Conservation (phyloP, 2,797 vertebrate genomes). For the Gila robusta region DNA sequence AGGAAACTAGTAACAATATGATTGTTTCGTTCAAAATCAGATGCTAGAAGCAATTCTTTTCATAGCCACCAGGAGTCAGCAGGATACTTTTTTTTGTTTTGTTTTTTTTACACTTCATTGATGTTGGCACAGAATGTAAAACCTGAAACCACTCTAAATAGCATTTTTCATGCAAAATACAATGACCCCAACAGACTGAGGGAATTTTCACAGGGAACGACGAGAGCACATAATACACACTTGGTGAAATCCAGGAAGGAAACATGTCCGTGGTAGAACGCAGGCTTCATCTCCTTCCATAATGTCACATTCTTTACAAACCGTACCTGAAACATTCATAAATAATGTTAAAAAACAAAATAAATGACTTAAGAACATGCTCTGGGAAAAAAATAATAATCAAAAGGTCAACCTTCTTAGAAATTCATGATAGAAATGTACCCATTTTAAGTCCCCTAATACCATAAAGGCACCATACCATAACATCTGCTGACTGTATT, state of each 20-base stretch:
- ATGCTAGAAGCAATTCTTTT: not conserved
- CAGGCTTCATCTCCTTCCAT: constrained; percentile 98
- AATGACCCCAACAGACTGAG: constrained; percentile 11
- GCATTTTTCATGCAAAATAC: constrained; percentile 13
- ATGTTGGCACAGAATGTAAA: constrained; percentile 10
- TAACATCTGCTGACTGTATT: not conserved
- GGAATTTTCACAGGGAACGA: not conserved
- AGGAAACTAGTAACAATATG: not conserved
- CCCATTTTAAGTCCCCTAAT: not conserved
- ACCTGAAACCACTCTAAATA: constrained; percentile 17
- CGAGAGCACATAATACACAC: constrained; percentile 62
- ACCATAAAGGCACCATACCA: not conserved
- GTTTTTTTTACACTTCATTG: not conserved
- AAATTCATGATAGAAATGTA: not conserved
- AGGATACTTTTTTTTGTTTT: not conserved
- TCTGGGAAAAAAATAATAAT: not conserved
- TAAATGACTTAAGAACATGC: not conserved
- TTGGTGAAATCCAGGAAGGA: constrained; percentile 94
- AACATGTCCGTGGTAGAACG: constrained; percentile 96
- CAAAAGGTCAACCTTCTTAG: not conserved
- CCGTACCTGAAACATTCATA: constrained; percentile 72
- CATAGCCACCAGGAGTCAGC: constrained; percentile 43
- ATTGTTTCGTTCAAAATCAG: not conserved
- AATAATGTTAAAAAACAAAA: not conserved
- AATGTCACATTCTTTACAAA: constrained; percentile 97